phyloP scores from a whole-genome alignment of 2,888 invertebrate species.

The Listrodromus nycthemerus region DNA sequence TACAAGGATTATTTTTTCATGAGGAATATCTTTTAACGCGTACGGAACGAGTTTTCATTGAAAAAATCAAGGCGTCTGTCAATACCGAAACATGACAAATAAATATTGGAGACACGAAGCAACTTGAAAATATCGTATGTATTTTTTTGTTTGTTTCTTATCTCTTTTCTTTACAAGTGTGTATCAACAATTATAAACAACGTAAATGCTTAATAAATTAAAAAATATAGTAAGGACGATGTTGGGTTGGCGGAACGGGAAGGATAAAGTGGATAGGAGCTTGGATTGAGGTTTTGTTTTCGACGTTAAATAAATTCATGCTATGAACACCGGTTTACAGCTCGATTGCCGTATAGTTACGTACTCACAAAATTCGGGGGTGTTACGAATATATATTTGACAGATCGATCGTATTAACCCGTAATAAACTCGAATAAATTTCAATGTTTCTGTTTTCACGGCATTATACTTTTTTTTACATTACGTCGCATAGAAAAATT shows the following conservation, averaged over 20 bases:
- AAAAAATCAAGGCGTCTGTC: background rate
- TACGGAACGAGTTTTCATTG: background rate
- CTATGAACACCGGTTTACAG: constrained; percentile 34
- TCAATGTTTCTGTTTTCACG: constrained; percentile 13
- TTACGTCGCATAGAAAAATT: constrained; percentile 36
- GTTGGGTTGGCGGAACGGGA: constrained; percentile 26
- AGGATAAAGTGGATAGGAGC: background rate
- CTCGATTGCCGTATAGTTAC: constrained; percentile 24
- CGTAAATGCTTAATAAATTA: constrained; percentile 73
- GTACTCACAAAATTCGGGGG: constrained; percentile 29
- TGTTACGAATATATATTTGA: constrained; percentile 34
- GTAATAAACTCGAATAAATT: constrained; percentile 18
- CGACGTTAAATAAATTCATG: constrained; percentile 50
- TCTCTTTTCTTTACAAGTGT: constrained; percentile 60
- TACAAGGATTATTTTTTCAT: background rate
- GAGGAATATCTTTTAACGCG: background rate
- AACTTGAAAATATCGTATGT: constrained; percentile 65
- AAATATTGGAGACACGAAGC: constrained; percentile 36
- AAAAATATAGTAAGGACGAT: constrained; percentile 69
- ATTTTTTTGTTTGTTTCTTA: constrained; percentile 33
- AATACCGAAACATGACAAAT: constrained; percentile 25
- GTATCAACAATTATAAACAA: constrained; percentile 69
- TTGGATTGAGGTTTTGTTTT: constrained; percentile 11
- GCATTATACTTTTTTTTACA: constrained; percentile 2
- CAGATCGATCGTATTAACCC: constrained; percentile 18